Conservation (phyloP, 2,797 vertebrate species). For the Macropodus opercularis region DNA sequence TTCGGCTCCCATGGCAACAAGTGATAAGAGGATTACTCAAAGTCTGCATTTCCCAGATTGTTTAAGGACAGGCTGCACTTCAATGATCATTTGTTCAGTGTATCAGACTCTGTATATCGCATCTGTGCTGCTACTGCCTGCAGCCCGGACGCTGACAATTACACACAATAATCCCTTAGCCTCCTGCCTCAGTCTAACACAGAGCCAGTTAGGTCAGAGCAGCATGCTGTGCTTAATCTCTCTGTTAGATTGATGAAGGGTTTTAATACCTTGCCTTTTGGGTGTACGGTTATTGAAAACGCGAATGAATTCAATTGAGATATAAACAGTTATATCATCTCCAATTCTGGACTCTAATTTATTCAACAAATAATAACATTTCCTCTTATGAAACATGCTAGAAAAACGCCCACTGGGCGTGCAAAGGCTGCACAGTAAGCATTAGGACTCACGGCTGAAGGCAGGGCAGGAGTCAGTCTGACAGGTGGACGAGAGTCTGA, state of each 20-base stretch:
- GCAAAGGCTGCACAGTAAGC: slow-evolving; percentile 14
- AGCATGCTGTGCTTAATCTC: slow-evolving; percentile 1
- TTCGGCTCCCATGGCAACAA: slow-evolving; percentile 15
- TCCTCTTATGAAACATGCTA: slow-evolving; percentile 3
- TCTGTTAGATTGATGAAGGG: slow-evolving; percentile 22
- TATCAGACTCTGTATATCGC: slow-evolving; percentile 14
- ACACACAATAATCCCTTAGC: slow-evolving; percentile 19
- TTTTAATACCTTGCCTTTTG: slow-evolving; percentile 18
- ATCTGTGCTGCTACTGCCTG: slow-evolving; percentile 4
- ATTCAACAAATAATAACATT: slow-evolving; percentile 1
- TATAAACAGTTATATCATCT: slow-evolving; percentile 6
- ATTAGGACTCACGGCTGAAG: slow-evolving; percentile 21
- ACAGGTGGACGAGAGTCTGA: slow-evolving; percentile 29
- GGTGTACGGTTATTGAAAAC: slow-evolving; percentile 12
- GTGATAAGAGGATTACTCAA: slow-evolving; percentile 66
- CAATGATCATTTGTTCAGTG: slow-evolving; percentile 28
- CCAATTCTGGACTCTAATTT: not conserved
- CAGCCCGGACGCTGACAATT: slow-evolving; percentile 1
- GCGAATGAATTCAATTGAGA: slow-evolving; percentile 12
- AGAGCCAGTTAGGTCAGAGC: not conserved
- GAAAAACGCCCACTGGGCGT: slow-evolving; percentile 41
- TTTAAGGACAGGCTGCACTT: slow-evolving; percentile 1
- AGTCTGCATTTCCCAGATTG: slow-evolving; percentile 62
- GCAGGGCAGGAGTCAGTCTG: slow-evolving; percentile 22
- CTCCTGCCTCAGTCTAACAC: not conserved